Conservation (phyloP, 1,140 invertebrate species). For the Drosophila nasuta region DNA sequence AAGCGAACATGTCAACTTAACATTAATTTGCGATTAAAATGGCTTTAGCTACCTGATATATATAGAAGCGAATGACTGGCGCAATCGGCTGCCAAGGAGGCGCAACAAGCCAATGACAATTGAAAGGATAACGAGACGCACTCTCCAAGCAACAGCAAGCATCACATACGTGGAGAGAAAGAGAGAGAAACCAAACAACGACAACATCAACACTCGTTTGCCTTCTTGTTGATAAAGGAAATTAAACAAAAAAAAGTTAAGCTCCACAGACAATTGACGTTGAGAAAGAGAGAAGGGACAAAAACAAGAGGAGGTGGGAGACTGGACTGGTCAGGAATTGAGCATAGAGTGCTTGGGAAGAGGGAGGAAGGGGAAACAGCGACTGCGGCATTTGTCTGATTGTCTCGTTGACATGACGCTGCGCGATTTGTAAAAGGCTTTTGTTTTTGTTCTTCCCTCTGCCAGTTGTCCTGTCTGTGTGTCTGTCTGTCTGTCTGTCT, state of each 20-base stretch:
- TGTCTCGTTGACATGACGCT: slow-evolving; percentile 81
- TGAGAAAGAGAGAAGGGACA: neutral
- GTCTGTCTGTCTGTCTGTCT: slow-evolving; percentile 21
- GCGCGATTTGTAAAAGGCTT: slow-evolving; percentile 76
- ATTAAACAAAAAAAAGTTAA: slow-evolving; percentile 78
- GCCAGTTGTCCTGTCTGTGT: slow-evolving; percentile 23
- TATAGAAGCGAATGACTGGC: neutral
- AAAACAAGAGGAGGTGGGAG: slow-evolving; percentile 8
- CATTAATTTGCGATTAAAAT: slow-evolving; percentile 67
- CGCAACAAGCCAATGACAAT: slow-evolving; percentile 79
- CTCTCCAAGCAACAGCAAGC: slow-evolving; percentile 17
- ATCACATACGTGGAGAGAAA: neutral
- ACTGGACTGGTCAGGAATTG: slow-evolving; percentile 30
- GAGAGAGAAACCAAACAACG: neutral
- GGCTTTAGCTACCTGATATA: slow-evolving; percentile 43
- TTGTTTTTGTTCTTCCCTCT: slow-evolving; percentile 45
- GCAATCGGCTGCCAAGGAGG: slow-evolving; percentile 28
- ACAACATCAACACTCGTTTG: slow-evolving; percentile 36
- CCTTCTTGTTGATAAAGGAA: slow-evolving; percentile 75
- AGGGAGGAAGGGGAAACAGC: neutral
- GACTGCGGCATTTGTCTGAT: slow-evolving; percentile 75
- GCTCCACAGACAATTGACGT: slow-evolving; percentile 75
- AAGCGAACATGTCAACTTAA: slow-evolving; percentile 62
- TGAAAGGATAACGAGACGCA: slow-evolving; percentile 69
- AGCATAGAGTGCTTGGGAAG: neutral